Evolutionary conservation across 2,888 invertebrate genomes (phyloP), one percentile per base, ranked within the genome.

Genomic region (Drosophila neutralis): DNA sequence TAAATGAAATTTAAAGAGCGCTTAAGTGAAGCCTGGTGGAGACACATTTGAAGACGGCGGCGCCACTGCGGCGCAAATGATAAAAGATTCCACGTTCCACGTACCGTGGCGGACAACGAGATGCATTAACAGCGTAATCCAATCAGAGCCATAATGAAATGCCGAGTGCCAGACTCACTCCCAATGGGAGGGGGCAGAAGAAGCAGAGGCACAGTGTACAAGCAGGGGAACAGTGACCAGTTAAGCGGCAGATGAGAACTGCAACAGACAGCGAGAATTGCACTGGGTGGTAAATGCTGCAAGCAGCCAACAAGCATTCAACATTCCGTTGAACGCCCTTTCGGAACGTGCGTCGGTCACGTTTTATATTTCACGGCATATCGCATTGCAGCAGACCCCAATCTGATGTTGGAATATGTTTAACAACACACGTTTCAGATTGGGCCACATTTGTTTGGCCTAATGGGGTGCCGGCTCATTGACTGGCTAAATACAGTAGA

Each of bases 101-200:
- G 42, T 31, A 35, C 40, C 52, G 40, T 35, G 27, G 24, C 49
- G 38, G 61, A 64, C 67, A 65, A 69, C 66, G 69, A 70, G 79
- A 81, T 81, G 83, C 83, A 87, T 85, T 85, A 87, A 84, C 77
- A 74, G 62, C 76, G 82, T 85, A 87, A 85, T 87, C 82, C 87
- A 79, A 84, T 87, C 87, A 82, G 69, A 62, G 64, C 69, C 73
- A 80, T 85, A 87, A 87, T 85, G 81, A 82, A 83, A 83, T 83
- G 69, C 73, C 73, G 69, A 81, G 79, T 75, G 71, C 72, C 77
- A 71, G 73, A 63, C 72, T 76, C 76, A 73, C 52, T 31, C 13
- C 11, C 68, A 59, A 42, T 15, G 21, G 40, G 21, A 18, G 15
- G 35, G 11, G 29, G 40, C 45, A 24, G 6, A 4, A 7, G 29